Evolutionary conservation across 2,888 invertebrate species (phyloP).

Genomic region (Agrilus cyanescens): DNA sequence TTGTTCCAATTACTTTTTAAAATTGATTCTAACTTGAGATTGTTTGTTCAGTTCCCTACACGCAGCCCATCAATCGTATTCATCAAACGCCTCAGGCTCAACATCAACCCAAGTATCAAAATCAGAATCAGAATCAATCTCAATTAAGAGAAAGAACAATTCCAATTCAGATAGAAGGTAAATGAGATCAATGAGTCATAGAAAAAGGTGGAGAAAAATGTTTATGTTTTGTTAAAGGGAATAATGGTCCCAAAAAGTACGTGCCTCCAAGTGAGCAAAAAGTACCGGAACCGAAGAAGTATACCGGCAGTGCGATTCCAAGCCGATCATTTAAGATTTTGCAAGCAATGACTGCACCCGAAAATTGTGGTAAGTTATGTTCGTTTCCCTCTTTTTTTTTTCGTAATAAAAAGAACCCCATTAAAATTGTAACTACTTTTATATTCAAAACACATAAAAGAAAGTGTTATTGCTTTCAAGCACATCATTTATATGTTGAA

Average conservation of each 20-base stretch:
- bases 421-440: no score
- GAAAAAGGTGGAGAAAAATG: no score
- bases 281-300: slow-evolving; percentile 56
- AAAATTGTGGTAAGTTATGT: slow-evolving; percentile 45
- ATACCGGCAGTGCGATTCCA: slow-evolving; percentile 68
- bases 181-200: not conserved
- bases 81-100: slow-evolving; percentile 1
- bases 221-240: slow-evolving; percentile 19
- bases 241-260: slow-evolving; percentile 24
- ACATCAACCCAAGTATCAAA: slow-evolving; percentile 11
- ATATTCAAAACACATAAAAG: no score
- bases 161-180: slow-evolving; percentile 55
- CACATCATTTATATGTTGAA: no score
- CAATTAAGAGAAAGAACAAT: slow-evolving; percentile 39
- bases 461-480: no score
- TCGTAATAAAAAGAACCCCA: no score
- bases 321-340: slow-evolving; percentile 69
- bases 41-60: slow-evolving; percentile 12
- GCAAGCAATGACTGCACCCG: slow-evolving; percentile 66
- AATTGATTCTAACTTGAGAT: no score
- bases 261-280: slow-evolving; percentile 57
- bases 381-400: no score
- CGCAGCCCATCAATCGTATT: slow-evolving; percentile 6
- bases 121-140: not conserved
- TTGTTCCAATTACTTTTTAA: no score